Percentiles rank a stretch among this genome's conserved stretches.
Conservation (phyloP, 2,888 invertebrate genomes). For the Perithous albicinctus region DNA sequence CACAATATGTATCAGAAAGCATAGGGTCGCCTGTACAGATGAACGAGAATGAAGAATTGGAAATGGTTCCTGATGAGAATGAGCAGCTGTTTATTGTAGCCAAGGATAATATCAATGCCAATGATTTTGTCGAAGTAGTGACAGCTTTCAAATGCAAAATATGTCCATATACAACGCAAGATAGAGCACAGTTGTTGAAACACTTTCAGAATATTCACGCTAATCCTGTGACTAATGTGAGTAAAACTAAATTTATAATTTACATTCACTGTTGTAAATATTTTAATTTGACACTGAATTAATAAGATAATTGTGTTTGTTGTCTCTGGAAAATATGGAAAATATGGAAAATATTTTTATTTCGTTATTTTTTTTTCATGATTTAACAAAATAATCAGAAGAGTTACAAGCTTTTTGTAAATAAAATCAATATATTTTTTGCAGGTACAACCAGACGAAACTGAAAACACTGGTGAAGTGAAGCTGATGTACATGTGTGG, state of each 20-base stretch:
- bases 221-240: slow-evolving; percentile 73
- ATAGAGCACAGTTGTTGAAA: slow-evolving; percentile 81
- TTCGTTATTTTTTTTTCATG: no score
- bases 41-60: slow-evolving; percentile 68
- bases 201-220: slow-evolving; percentile 83
- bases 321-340: no score
- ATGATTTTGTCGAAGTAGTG: slow-evolving; percentile 86
- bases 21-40: slow-evolving; percentile 24
- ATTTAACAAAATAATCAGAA: background rate
- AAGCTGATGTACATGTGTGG: slow-evolving; percentile 85
- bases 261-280: background rate
- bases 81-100: slow-evolving; percentile 55
- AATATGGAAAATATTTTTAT: no score
- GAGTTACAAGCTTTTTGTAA: background rate
- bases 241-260: slow-evolving; percentile 3
- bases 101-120: slow-evolving; percentile 76
- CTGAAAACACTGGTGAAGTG: slow-evolving; percentile 74
- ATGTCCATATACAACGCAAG: slow-evolving; percentile 85
- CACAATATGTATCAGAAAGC: slow-evolving; percentile 38
- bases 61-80: slow-evolving; percentile 61
- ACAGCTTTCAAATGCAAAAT: slow-evolving; percentile 86
- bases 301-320: no score
- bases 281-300: background rate
- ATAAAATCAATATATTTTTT: slow-evolving; percentile 30
- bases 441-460: slow-evolving; percentile 64